A percentile compares a stretch with the other conserved stretches of the same genome.
These are phyloP conservation scores for Psittacara wagleri DNA, from an alignment of 2,113 vertebrate genomes.

Conservation along the genomic window DNA sequence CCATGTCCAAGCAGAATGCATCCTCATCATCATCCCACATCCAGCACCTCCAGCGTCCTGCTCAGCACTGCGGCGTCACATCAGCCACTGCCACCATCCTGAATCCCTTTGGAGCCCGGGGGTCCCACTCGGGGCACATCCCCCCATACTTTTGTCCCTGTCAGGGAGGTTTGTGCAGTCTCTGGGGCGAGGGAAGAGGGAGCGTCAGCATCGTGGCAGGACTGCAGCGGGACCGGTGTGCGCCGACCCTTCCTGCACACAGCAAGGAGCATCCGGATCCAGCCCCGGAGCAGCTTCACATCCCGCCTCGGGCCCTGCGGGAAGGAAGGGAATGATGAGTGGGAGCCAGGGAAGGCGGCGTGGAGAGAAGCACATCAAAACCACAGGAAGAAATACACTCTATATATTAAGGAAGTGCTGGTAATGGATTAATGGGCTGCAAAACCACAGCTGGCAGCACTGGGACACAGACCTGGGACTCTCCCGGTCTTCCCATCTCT, in stretches of 20 bases:
- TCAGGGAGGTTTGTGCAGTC: neutral
- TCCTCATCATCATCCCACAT: fast-evolving
- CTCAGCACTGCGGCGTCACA: neutral
- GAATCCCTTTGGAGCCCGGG: neutral
- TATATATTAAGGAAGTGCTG: neutral
- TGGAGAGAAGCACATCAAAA: neutral
- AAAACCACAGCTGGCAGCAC: slow-evolving; percentile 33
- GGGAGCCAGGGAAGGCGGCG: neutral
- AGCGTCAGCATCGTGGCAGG: neutral
- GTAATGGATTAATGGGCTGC: slow-evolving; percentile 52
- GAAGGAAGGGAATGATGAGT: neutral
- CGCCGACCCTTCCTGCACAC: neutral
- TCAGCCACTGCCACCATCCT: neutral
- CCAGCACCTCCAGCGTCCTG: neutral
- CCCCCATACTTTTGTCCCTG: neutral
- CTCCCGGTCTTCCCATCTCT: neutral
- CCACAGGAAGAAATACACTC: slow-evolving; percentile 5
- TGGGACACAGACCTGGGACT: neutral
- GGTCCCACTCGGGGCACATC: neutral
- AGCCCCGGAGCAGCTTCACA: slow-evolving; percentile 9
- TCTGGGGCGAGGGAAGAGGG: neutral
- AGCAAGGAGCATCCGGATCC: neutral
- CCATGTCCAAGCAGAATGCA: fast-evolving
- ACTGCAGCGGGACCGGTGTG: neutral
- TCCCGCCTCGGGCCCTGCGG: slow-evolving; percentile 11